These are phyloP conservation scores for Puma concolor DNA, from an alignment of 2,113 vertebrate genomes.

Conservation along the genomic window DNA sequence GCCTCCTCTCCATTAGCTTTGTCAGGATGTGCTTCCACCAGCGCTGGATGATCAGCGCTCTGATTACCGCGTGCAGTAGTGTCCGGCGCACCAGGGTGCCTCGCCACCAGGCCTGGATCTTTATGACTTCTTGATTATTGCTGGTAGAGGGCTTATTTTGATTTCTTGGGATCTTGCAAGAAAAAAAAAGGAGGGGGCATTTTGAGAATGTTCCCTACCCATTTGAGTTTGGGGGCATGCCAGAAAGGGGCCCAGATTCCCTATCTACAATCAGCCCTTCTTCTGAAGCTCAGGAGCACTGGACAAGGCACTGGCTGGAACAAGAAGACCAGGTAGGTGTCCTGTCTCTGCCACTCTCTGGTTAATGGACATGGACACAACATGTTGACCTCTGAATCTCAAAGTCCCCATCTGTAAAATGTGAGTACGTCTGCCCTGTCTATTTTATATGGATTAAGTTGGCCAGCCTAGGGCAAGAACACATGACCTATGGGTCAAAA, in stretches of 20 bases:
- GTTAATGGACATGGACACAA: neutral
- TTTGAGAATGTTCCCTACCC: neutral
- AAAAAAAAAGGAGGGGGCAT: neutral
- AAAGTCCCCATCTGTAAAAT: neutral
- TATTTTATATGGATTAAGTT: neutral
- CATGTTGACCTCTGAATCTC: neutral
- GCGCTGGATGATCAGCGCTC: conserved; percentile 56
- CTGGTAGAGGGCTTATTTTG: accelerated
- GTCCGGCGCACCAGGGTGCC: conserved; percentile 56
- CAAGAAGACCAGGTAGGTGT: neutral
- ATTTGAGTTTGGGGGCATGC: neutral
- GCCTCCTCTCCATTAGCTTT: neutral
- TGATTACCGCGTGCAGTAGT: neutral
- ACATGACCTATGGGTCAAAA: neutral
- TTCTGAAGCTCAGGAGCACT: neutral
- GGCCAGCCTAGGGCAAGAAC: neutral
- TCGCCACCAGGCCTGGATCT: conserved; percentile 78
- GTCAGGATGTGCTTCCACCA: conserved; percentile 24
- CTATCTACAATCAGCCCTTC: neutral
- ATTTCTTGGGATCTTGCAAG: neutral
- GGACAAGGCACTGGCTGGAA: neutral
- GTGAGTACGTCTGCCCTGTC: neutral
- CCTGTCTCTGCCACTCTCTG: neutral
- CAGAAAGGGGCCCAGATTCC: neutral
- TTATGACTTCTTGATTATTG: accelerated